These are phyloP conservation scores for Chrysemys picta DNA, from an alignment of 2,113 vertebrate genomes.

Conservation along the genomic window DNA sequence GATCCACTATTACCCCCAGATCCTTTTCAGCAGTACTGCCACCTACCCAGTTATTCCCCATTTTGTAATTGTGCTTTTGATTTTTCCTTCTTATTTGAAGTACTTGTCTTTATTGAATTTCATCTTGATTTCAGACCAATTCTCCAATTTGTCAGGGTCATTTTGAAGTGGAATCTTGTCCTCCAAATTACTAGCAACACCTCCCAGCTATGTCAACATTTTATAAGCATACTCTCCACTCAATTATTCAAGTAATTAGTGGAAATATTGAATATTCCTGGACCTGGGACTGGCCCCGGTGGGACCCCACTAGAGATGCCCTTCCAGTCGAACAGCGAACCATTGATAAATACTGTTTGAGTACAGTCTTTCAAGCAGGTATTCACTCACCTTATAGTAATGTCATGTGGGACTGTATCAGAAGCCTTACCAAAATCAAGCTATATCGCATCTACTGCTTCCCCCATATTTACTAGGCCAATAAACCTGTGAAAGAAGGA, in stretches of 20 bases:
- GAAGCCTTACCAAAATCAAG: not conserved
- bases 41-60: not conserved
- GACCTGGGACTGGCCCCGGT: not conserved
- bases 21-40: not conserved
- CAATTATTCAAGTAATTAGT: not conserved
- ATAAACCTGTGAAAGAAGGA: not conserved
- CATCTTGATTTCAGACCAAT: not conserved
- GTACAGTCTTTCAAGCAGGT: not conserved
- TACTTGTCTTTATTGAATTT: not conserved
- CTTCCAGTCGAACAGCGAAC: not conserved
- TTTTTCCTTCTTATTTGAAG: not conserved
- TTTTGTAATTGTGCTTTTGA: not conserved
- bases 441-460: not conserved
- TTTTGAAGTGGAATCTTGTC: not conserved
- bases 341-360: not conserved
- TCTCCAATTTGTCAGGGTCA: not conserved
- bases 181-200: not conserved
- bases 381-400: not conserved
- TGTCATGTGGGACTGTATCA: not conserved
- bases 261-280: not conserved
- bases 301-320: not conserved
- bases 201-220: not conserved
- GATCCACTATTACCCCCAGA: not conserved
- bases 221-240: not conserved
- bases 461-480: not conserved